A percentile compares a stretch with the other conserved stretches of the same genome.
phyloP scores from a whole-genome alignment of 1,140 invertebrate species.

The Tetramorium parvispinum region DNA sequence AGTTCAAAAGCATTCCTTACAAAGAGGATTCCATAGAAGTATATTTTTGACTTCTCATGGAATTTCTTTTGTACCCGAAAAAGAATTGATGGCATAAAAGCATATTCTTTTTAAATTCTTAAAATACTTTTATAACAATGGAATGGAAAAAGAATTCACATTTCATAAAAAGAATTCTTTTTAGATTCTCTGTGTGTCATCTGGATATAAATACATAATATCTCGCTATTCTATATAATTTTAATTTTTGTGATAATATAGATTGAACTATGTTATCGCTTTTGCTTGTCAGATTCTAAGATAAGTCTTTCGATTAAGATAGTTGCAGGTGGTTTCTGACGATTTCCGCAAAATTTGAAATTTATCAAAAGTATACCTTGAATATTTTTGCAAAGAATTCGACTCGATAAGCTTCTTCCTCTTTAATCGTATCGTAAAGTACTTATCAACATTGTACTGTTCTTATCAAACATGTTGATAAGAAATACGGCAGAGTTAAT shows the following conservation, averaged over 20 bases:
- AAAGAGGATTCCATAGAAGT: too few relatives aligned
- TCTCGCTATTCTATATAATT: not conserved
- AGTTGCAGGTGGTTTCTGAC: not conserved
- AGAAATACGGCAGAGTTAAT: not conserved
- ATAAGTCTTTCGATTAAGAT: not conserved
- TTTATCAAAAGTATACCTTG: not conserved
- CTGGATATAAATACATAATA: not conserved
- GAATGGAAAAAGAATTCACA: too few relatives aligned
- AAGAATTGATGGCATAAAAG: too few relatives aligned
- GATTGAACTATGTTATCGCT: not conserved
- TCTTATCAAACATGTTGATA: not conserved
- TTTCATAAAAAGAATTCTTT: too few relatives aligned
- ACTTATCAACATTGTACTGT: not conserved
- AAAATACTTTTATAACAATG: too few relatives aligned
- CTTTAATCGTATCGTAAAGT: not conserved
- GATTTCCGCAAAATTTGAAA: not conserved
- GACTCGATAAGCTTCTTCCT: not conserved
- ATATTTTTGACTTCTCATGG: too few relatives aligned
- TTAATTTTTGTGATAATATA: not conserved
- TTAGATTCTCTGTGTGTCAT: too few relatives aligned
- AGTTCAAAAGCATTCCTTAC: too few relatives aligned
- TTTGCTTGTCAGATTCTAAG: not conserved
- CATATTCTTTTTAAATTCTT: too few relatives aligned
- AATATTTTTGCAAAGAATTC: not conserved
- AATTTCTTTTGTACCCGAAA: too few relatives aligned